Percentiles rank a stretch among this genome's conserved stretches.
phyloP scores from a whole-genome alignment of 1,140 invertebrate species.

The Triops longicaudatus region DNA sequence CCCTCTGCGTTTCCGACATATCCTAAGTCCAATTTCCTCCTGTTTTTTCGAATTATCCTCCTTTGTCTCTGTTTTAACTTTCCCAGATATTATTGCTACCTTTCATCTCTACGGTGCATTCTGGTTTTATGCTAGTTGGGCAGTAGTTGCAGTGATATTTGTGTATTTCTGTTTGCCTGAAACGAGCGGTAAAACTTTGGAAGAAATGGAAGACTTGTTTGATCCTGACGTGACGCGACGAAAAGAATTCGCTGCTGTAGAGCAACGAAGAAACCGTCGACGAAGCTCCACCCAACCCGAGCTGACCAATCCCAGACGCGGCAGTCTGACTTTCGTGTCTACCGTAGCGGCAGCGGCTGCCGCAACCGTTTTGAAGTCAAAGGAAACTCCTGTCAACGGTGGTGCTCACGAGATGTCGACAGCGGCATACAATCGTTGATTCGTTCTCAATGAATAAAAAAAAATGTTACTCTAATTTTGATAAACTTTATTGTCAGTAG shows the following conservation, averaged over 20 bases:
- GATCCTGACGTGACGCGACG: too few species aligned
- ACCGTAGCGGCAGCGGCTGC: background rate
- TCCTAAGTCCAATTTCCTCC: conserved; percentile 3
- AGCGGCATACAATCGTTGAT: too few species aligned
- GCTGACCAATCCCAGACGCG: background rate
- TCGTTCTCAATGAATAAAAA: too few species aligned
- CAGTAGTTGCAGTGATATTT: conserved; percentile 45
- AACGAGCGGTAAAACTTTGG: conserved; percentile 57
- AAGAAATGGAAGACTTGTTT: conserved; percentile 46
- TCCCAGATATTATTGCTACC: background rate
- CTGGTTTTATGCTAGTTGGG: conserved; percentile 48
- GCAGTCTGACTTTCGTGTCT: background rate
- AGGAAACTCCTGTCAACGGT: background rate
- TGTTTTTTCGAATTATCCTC: background rate
- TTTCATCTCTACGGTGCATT: background rate
- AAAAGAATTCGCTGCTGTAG: too few species aligned
- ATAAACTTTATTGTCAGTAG: too few species aligned
- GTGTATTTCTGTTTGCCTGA: conserved; percentile 57
- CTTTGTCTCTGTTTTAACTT: conserved; percentile 9
- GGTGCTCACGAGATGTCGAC: background rate
- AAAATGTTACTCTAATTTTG: too few species aligned
- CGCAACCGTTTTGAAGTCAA: background rate
- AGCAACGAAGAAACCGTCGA: too few species aligned
- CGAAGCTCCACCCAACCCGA: background rate
- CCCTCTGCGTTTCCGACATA: background rate